Conservation (phyloP, 2,113 vertebrate species). For the Cavia aperea region DNA sequence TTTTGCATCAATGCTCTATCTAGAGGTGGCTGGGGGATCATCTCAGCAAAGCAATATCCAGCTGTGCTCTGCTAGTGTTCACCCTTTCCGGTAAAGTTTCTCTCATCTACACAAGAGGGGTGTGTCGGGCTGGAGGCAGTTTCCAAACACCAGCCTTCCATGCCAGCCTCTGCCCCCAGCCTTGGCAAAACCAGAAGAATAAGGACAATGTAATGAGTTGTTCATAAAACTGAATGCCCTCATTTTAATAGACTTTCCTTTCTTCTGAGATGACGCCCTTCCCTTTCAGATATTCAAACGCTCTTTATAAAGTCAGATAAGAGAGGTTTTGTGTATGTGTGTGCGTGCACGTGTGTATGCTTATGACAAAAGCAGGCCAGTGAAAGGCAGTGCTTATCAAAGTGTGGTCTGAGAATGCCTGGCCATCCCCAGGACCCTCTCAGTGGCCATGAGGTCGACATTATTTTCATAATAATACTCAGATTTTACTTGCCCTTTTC, state of each 20-base stretch:
- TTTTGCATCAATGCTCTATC: not conserved
- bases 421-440: not conserved
- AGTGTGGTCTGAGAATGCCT: not conserved
- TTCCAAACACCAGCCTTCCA: conserved; percentile 3
- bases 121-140: not conserved
- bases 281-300: conserved; percentile 49
- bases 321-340: not conserved
- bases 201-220: conserved; percentile 49
- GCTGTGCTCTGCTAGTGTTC: not conserved
- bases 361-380: not conserved
- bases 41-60: not conserved
- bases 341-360: not conserved
- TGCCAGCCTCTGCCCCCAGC: conserved; percentile 38
- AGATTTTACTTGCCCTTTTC: not conserved
- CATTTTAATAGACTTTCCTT: not conserved
- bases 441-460: not conserved
- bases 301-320: conserved; percentile 31
- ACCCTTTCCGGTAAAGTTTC: not conserved
- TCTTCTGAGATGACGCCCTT: conserved; percentile 53
- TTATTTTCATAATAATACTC: not conserved
- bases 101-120: conserved; percentile 1
- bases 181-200: conserved; percentile 3
- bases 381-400: not conserved
- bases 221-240: not conserved
- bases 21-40: not conserved